A percentile compares a stretch with the other conserved stretches of the same genome.
phyloP scores from a whole-genome alignment of 2,113 vertebrate genomes.

The Psephotus haematonotus region DNA sequence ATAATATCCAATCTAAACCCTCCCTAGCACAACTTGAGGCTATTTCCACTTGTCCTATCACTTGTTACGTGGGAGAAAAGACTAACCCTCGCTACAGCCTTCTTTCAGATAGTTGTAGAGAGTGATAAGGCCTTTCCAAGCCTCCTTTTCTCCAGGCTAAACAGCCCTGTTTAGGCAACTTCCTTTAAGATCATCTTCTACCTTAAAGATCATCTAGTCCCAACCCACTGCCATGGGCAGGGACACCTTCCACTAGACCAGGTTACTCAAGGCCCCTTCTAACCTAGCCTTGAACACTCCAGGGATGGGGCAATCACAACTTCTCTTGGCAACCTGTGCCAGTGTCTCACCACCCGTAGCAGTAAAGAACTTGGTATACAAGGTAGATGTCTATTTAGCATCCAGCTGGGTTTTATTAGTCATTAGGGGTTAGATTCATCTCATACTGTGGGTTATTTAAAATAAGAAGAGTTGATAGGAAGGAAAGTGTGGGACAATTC shows the following conservation, averaged over 20 bases:
- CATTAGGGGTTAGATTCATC: not conserved
- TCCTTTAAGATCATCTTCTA: not conserved
- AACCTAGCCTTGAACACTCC: not conserved
- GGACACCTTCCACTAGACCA: not conserved
- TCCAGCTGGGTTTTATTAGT: not conserved
- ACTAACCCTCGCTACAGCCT: accelerated
- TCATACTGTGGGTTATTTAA: not conserved
- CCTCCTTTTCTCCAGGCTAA: not conserved
- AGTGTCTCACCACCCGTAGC: not conserved
- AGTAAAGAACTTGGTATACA: not conserved
- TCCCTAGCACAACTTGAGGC: not conserved
- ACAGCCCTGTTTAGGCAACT: not conserved
- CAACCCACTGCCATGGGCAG: not conserved
- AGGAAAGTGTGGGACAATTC: not conserved
- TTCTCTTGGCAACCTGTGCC: not conserved
- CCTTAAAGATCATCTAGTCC: not conserved
- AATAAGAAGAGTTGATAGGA: not conserved
- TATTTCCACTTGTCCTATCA: not conserved
- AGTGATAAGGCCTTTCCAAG: not conserved
- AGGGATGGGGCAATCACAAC: not conserved
- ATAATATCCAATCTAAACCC: not conserved
- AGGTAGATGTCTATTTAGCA: not conserved
- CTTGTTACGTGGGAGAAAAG: not conserved
- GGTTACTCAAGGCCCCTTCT: not conserved
- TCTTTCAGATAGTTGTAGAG: not conserved